A percentile compares a stretch with the other conserved stretches of the same genome.
Evolutionary conservation across 2,113 vertebrate genomes (phyloP).

Genomic region (Perca fluviatilis): DNA sequence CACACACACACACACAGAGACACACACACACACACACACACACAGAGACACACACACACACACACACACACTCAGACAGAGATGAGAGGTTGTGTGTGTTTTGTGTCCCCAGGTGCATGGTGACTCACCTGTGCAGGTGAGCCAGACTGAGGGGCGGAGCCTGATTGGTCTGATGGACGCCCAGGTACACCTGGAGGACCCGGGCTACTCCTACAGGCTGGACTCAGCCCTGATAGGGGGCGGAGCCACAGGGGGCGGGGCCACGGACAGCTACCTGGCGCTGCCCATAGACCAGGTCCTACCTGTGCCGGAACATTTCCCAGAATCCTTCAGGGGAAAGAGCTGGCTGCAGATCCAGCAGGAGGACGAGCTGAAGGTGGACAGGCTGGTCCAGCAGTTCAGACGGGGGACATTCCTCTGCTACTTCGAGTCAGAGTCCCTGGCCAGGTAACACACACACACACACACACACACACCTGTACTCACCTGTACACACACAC

Average conservation of each 20-base stretch:
- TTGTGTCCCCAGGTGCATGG: too few relatives aligned
- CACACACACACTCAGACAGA: too few relatives aligned
- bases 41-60: too few relatives aligned
- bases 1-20: too few relatives aligned
- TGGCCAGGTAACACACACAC: slow-evolving; percentile 73
- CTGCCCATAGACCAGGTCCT: slow-evolving; percentile 82
- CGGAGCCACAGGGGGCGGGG: slow-evolving; percentile 40
- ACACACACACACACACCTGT: too few relatives aligned
- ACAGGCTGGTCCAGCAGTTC: slow-evolving; percentile 89
- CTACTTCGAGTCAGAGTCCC: slow-evolving; percentile 89
- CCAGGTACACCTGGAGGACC: slow-evolving; percentile 85
- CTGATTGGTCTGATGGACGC: slow-evolving; percentile 83
- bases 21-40: too few relatives aligned
- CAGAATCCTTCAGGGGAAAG: slow-evolving; percentile 91
- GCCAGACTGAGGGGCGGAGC: slow-evolving; percentile 70
- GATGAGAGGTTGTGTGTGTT: too few relatives aligned
- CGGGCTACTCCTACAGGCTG: slow-evolving; percentile 85
- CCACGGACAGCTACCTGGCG: slow-evolving; percentile 46
- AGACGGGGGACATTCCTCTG: slow-evolving; percentile 87
- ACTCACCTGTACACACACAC: neutral
- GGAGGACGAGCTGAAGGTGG: slow-evolving; percentile 90
- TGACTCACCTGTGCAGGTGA: slow-evolving; percentile 26
- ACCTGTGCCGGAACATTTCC: slow-evolving; percentile 87
- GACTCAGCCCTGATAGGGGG: slow-evolving; percentile 59
- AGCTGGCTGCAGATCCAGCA: slow-evolving; percentile 89